These are phyloP conservation scores for Epizoanthus stellaris DNA, from an alignment of 92 coral and sea anemone genomes.

Conservation along the genomic window DNA sequence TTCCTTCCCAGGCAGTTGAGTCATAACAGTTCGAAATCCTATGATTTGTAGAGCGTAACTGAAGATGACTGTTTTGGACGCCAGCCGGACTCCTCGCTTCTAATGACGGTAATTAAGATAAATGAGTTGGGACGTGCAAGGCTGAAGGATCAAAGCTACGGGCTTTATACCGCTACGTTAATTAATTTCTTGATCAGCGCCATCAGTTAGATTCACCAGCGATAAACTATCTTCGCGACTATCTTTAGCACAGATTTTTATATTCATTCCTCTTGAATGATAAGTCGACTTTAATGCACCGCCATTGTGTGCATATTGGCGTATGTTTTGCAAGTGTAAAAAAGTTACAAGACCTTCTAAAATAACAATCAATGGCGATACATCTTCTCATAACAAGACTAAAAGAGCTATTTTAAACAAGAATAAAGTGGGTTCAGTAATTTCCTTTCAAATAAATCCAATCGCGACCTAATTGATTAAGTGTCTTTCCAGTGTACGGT, in stretches of 20 bases:
- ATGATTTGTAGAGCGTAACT: slow-evolving; percentile 16
- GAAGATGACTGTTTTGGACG: slow-evolving; percentile 27
- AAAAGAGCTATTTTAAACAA: neutral
- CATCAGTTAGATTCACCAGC: slow-evolving; percentile 76
- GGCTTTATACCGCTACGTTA: slow-evolving; percentile 52
- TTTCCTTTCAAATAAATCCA: slow-evolving; percentile 32
- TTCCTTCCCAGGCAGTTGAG: neutral
- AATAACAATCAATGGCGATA: neutral
- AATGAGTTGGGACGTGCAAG: slow-evolving; percentile 55
- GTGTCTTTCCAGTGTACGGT: slow-evolving; percentile 56
- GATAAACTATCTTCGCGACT: slow-evolving; percentile 79
- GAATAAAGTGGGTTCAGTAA: neutral
- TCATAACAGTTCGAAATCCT: neutral
- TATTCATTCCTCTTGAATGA: slow-evolving; percentile 74
- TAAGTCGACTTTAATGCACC: slow-evolving; percentile 52
- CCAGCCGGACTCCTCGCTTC: slow-evolving; percentile 38
- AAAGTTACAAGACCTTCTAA: neutral
- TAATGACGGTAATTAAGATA: slow-evolving; percentile 95
- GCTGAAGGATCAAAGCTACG: slow-evolving; percentile 19
- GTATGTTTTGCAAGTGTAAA: slow-evolving; percentile 28
- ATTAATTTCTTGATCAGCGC: slow-evolving; percentile 86
- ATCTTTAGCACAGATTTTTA: slow-evolving; percentile 59
- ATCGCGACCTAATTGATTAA: slow-evolving; percentile 11
- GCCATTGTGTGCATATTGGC: slow-evolving; percentile 16
- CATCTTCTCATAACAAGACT: neutral